Evolutionary conservation across 2,797 vertebrate genomes (phyloP).

Genomic region (Petrocephalus sullivani): DNA sequence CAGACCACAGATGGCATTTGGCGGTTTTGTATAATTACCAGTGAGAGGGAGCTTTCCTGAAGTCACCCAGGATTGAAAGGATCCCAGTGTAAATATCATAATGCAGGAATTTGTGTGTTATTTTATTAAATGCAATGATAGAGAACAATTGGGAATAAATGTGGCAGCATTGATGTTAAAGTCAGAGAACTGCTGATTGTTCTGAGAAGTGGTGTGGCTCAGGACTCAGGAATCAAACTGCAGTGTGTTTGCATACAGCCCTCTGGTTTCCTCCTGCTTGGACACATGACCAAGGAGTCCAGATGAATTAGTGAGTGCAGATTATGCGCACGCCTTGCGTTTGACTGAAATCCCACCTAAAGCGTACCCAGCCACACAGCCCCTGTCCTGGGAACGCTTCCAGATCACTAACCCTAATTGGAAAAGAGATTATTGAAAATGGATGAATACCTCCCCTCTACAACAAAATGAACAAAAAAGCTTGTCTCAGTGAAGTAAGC

Average conservation of each 20-base stretch:
- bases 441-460: neutral
- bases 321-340: neutral
- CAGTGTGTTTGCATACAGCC: neutral
- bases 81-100: neutral
- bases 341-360: neutral
- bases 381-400: neutral
- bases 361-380: neutral
- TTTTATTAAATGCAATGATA: neutral
- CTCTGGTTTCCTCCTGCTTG: neutral
- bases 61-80: neutral
- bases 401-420: conserved; percentile 11
- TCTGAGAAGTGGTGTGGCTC: neutral
- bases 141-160: neutral
- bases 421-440: conserved; percentile 6
- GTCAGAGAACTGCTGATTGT: neutral
- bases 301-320: neutral
- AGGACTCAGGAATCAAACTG: neutral
- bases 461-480: neutral
- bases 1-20: neutral
- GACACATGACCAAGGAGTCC: neutral
- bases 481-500: neutral
- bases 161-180: neutral
- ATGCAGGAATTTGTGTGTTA: neutral
- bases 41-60: neutral
- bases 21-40: neutral